phyloP scores from a whole-genome alignment of 1,140 invertebrate genomes.

The Dinothrombium tinctorium region DNA sequence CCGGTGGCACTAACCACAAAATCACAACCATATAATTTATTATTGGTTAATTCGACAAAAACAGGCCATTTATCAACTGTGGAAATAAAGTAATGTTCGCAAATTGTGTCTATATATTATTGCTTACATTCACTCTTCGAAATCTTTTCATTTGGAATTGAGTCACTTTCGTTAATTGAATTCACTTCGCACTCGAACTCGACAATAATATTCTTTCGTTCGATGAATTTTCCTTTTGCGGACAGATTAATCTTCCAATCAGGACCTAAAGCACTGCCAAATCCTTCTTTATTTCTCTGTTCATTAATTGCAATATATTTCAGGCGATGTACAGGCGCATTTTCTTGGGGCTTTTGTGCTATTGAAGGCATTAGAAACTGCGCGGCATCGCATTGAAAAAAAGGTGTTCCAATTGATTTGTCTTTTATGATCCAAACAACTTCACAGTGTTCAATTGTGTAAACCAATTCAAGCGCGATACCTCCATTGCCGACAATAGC shows the following conservation, averaged over 20 bases:
- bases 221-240: conserved; percentile 28
- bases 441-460: conserved; percentile 57
- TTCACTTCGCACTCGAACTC: conserved; percentile 47
- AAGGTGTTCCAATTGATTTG: conserved; percentile 67
- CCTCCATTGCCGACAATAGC: conserved; percentile 85
- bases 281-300: conserved; percentile 9
- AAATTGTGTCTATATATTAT: not conserved
- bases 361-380: conserved; percentile 53
- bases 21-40: conserved; percentile 52
- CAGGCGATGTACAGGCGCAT: conserved; percentile 16
- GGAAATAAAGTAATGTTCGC: not conserved
- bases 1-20: conserved; percentile 87
- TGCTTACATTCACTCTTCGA: not conserved
- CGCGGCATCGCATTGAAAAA: conserved; percentile 82
- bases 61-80: conserved; percentile 33
- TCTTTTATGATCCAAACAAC: conserved; percentile 86
- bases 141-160: not conserved
- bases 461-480: conserved; percentile 82
- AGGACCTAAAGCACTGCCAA: conserved; percentile 72
- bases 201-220: conserved; percentile 23
- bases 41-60: conserved; percentile 46
- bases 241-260: conserved; percentile 63
- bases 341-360: conserved; percentile 7
- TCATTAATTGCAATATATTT: conserved; percentile 22
- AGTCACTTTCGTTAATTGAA: conserved; percentile 14